phyloP scores from a whole-genome alignment of 2,113 vertebrate species.

The Pholis gunnellus region DNA sequence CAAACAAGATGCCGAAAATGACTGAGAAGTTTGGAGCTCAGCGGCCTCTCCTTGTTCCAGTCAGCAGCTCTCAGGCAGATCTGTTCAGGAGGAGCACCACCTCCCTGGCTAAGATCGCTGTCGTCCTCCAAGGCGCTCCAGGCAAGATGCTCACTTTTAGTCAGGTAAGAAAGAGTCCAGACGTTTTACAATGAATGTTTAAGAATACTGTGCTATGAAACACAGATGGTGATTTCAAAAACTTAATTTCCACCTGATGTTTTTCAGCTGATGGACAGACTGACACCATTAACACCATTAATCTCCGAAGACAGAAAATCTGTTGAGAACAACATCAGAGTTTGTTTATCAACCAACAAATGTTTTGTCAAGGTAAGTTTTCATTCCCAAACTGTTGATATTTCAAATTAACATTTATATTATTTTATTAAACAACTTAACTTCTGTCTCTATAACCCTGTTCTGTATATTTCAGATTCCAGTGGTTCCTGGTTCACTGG shows the following conservation, averaged over 20 bases:
- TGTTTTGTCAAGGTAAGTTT: slow-evolving; percentile 79
- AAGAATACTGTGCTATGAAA: not conserved
- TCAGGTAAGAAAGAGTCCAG: slow-evolving; percentile 77
- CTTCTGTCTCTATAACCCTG: not conserved
- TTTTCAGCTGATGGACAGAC: slow-evolving; percentile 76
- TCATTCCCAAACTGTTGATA: not conserved
- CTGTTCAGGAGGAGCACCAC: slow-evolving; percentile 82
- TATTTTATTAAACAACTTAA: not conserved
- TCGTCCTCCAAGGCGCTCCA: slow-evolving; percentile 84
- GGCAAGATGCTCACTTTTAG: slow-evolving; percentile 85
- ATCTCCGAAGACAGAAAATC: slow-evolving; percentile 66
- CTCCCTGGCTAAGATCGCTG: slow-evolving; percentile 87
- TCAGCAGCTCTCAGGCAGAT: not conserved
- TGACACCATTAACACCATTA: slow-evolving; percentile 36
- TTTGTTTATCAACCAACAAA: slow-evolving; percentile 74
- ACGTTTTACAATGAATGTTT: not conserved
- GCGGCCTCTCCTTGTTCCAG: not conserved
- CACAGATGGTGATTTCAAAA: not conserved
- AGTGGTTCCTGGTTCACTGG: slow-evolving; percentile 45
- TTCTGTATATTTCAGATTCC: slow-evolving; percentile 65
- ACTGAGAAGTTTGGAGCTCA: slow-evolving; percentile 4
- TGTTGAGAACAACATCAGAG: slow-evolving; percentile 74
- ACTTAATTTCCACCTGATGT: not conserved
- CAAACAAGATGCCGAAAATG: slow-evolving; percentile 37
- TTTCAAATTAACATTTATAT: not conserved